These are phyloP conservation scores for Chionomys nivalis DNA, from an alignment of 2,113 vertebrate genomes.

Conservation along the genomic window DNA sequence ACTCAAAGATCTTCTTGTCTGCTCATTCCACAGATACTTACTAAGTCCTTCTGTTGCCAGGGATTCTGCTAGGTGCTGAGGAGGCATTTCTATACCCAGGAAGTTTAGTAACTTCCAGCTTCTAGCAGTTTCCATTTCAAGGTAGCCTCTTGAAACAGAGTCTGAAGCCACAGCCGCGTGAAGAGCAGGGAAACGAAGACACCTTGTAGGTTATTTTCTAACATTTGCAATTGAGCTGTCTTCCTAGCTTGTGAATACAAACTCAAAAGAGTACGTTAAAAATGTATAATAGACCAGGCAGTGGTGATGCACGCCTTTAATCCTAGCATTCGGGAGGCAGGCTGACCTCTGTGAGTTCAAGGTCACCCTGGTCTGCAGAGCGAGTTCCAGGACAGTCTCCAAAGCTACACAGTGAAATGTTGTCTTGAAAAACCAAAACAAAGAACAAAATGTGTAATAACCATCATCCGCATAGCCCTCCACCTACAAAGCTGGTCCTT, in stretches of 20 bases:
- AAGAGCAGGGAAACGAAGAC: not conserved
- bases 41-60: conserved; percentile 60
- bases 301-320: too few species aligned
- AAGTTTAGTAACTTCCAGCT: not conserved
- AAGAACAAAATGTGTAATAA: too few species aligned
- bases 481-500: not conserved
- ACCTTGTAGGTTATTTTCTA: not conserved
- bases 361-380: too few species aligned
- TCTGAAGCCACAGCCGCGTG: not conserved
- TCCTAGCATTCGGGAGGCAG: too few species aligned
- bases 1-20: conserved; percentile 45
- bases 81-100: not conserved
- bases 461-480: not conserved
- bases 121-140: not conserved
- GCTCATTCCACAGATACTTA: conserved; percentile 61
- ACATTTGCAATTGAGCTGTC: not conserved
- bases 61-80: not conserved
- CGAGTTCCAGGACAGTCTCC: too few species aligned
- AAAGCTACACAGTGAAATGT: too few species aligned
- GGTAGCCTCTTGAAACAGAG: not conserved
- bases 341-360: too few species aligned
- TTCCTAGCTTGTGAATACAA: not conserved
- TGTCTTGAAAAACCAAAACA: too few species aligned
- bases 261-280: not conserved
- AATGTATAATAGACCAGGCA: too few species aligned